Evolutionary conservation across 1,140 invertebrate species (phyloP).

Genomic region (Dufourea novaeangliae): DNA sequence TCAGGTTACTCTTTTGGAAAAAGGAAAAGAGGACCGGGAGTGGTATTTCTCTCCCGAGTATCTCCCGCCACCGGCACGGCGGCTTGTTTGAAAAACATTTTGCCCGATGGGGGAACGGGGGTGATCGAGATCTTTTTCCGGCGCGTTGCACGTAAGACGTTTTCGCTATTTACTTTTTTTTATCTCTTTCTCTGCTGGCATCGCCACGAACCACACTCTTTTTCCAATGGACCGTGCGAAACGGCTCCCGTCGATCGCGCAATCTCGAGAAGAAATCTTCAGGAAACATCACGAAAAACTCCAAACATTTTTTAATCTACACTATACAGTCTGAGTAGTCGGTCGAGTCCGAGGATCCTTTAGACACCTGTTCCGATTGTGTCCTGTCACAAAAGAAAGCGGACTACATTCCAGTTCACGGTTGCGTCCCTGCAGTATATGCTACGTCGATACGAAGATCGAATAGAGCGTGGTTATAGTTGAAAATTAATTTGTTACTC

Average conservation of each 20-base stretch:
- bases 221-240: neutral
- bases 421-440: too few relatives aligned
- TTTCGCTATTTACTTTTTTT: conserved; percentile 20
- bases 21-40: conserved; percentile 56
- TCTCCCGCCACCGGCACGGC: conserved; percentile 14
- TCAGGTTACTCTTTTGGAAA: conserved; percentile 77
- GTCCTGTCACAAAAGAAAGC: too few relatives aligned
- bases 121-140: conserved; percentile 66
- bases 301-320: neutral
- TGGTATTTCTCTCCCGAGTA: conserved; percentile 44
- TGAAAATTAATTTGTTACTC: conserved; percentile 4
- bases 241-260: conserved; percentile 2
- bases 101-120: conserved; percentile 33
- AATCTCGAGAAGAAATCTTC: neutral
- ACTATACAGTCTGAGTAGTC: neutral
- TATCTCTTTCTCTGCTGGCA: too few relatives aligned
- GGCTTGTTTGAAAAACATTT: conserved; percentile 56
- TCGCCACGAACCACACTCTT: neutral
- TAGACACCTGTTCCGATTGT: too few relatives aligned
- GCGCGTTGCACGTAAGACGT: conserved; percentile 49
- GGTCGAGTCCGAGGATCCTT: too few relatives aligned
- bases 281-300: neutral
- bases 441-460: too few relatives aligned
- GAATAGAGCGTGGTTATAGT: too few relatives aligned
- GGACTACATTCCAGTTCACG: too few relatives aligned